Evolutionary conservation across 2,888 invertebrate species (phyloP), one percentile per base, ranked within the genome.

Genomic region (Embidobia sp.): DNA sequence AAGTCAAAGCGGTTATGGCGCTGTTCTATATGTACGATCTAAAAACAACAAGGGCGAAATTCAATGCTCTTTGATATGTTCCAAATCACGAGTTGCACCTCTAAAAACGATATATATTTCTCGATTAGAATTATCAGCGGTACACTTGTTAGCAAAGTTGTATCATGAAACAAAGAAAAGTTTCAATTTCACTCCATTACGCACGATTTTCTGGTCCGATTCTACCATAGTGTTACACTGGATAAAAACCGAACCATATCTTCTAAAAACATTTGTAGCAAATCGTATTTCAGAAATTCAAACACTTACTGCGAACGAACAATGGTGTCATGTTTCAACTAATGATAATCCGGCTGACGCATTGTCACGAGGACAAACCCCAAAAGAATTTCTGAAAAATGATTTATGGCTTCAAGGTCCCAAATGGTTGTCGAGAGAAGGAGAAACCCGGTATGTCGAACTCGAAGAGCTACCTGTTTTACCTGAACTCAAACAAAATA

Each of bases 281-380:
- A 63, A 72, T 11, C 49, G 53, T 1, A 63, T 63, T 8, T 22
- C 35, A 1, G 49, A 49, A 27, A 61, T 53, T 27, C 3, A 72
- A 44, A n/a, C n/a, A n/a, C n/a, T n/a, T n/a, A 4, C 10, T 4
- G 11, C 8, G 11, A 15, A 67, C 18, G 11, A 13, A 11, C 15
- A 67, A 16, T 75, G 51, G 67, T 26, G 53, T 18, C 61, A 75
- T 15, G 67, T 67, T 6, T 13, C 22, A 3, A 31, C 44, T 5
- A 15, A 18, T 3, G 67, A 75, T 11, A 75, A 75, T 35, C 61
- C 53, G 2, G 74, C 74, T 0, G 67, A 75, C 18, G 29, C 29
- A 15, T 10, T 48, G 19, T 48, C 27, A 29, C 13, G 27, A 29
- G 27, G 48, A 15, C 22, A 48, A 8, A 3, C n/a, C 13, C 4